These are phyloP conservation scores for Penaeus chinensis DNA, from an alignment of 1,140 invertebrate species.

Conservation along the genomic window DNA sequence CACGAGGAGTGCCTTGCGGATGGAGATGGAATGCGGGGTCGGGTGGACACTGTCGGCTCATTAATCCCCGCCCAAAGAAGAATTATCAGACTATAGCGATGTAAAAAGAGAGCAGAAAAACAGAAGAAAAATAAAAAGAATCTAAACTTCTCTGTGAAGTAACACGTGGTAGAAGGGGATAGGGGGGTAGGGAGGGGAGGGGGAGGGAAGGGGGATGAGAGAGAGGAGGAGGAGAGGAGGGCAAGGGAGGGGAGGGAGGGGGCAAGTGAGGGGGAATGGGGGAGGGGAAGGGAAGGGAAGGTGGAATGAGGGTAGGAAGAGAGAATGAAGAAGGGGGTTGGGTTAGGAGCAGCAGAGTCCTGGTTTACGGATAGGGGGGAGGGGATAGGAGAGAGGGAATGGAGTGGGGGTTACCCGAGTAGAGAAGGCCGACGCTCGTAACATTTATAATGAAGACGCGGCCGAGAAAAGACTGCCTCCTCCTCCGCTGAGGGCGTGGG, in stretches of 20 bases:
- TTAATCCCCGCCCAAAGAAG: no score
- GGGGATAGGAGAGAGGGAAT: background rate
- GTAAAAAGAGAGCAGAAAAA: no score
- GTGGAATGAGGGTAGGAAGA: background rate
- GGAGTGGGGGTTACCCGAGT: background rate
- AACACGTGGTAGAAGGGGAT: background rate
- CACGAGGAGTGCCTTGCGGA: no score
- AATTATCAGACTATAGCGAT: no score
- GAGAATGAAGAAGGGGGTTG: background rate
- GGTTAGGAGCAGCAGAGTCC: background rate
- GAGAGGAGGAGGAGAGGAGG: background rate
- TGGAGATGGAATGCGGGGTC: no score
- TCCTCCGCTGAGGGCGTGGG: background rate
- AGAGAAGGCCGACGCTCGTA: constrained; percentile 8
- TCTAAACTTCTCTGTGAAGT: background rate
- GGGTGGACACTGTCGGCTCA: no score
- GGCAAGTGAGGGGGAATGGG: background rate
- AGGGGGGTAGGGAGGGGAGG: constrained; percentile 4
- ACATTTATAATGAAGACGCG: constrained; percentile 17
- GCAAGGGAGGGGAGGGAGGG: no score
- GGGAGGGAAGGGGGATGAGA: background rate
- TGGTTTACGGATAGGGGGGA: background rate
- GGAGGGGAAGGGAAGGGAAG: background rate
- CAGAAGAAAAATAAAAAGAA: no score
- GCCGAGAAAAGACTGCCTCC: background rate